Evolutionary conservation across 2,888 invertebrate genomes (phyloP).

Genomic region (Rotaria macrura): DNA sequence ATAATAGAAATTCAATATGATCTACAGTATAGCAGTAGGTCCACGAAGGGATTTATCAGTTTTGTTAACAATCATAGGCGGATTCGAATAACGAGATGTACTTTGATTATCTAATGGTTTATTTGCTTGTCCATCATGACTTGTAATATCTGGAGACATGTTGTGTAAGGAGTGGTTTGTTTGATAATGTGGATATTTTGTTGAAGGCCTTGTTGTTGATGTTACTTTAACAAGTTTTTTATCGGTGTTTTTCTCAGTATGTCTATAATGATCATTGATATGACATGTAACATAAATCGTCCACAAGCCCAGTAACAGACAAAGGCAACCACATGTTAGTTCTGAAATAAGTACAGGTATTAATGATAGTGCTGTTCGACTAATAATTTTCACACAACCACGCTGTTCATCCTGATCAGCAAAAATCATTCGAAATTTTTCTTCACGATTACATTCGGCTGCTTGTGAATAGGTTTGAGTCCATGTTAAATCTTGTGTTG

Average conservation of each 20-base stretch:
- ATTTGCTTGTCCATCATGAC: not conserved
- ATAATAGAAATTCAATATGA: not conserved
- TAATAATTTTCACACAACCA: not conserved
- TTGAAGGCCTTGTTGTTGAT: not conserved
- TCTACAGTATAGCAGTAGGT: not conserved
- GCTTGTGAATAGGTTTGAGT: not conserved
- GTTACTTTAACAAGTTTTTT: not conserved
- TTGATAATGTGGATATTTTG: not conserved
- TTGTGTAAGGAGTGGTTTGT: not conserved
- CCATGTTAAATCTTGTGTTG: constrained; percentile 18
- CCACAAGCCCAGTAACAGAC: not conserved
- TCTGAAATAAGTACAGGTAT: not conserved
- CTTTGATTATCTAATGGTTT: not conserved
- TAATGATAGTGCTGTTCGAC: not conserved
- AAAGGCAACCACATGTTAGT: not conserved
- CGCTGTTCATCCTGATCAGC: not conserved
- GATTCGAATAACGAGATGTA: not conserved
- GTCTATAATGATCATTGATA: not conserved
- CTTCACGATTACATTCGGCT: not conserved
- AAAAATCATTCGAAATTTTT: not conserved
- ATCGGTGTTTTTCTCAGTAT: not conserved
- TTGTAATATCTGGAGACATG: not conserved
- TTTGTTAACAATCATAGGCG: not conserved
- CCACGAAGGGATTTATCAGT: not conserved
- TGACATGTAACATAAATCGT: not conserved